These are phyloP conservation scores for Acanthaster planci DNA, from an alignment of 35 echinoderm and acorn worm genomes.

Conservation along the genomic window DNA sequence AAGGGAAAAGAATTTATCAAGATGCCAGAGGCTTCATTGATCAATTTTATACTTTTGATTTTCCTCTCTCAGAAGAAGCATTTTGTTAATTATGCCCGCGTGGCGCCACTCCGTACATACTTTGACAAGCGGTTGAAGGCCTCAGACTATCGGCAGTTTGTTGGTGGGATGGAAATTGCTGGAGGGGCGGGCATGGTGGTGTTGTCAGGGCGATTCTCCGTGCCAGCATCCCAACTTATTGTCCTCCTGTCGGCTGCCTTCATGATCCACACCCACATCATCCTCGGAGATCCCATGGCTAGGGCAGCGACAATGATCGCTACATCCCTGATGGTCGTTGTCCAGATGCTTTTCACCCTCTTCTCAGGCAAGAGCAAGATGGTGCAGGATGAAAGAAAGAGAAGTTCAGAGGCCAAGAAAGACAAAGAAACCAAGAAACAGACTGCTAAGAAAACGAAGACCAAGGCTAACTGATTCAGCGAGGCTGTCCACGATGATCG, in stretches of 20 bases:
- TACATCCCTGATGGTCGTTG: conserved; percentile 16
- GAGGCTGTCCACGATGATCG: too few species aligned
- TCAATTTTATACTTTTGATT: not conserved
- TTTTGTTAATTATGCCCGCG: conserved; percentile 90
- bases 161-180: conserved; percentile 75
- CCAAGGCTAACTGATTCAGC: conserved; percentile 23
- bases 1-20: not conserved
- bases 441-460: conserved; percentile 40
- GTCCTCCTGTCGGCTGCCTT: conserved; percentile 30
- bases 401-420: conserved; percentile 17
- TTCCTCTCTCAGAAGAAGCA: conserved; percentile 75
- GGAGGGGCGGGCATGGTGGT: conserved; percentile 70
- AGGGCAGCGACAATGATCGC: conserved; percentile 42
- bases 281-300: conserved; percentile 36
- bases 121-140: conserved; percentile 65
- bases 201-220: conserved; percentile 34
- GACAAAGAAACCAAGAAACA: conserved; percentile 50
- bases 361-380: conserved; percentile 3
- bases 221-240: conserved; percentile 57
- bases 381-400: not conserved
- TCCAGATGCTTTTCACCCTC: conserved; percentile 22
- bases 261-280: conserved; percentile 64
- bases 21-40: too few species aligned
- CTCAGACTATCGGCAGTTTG: conserved; percentile 66
- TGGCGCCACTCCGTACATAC: conserved; percentile 60